These are phyloP conservation scores for Mechanitis mazaeus DNA, from an alignment of 2,888 invertebrate species.

Conservation along the genomic window DNA sequence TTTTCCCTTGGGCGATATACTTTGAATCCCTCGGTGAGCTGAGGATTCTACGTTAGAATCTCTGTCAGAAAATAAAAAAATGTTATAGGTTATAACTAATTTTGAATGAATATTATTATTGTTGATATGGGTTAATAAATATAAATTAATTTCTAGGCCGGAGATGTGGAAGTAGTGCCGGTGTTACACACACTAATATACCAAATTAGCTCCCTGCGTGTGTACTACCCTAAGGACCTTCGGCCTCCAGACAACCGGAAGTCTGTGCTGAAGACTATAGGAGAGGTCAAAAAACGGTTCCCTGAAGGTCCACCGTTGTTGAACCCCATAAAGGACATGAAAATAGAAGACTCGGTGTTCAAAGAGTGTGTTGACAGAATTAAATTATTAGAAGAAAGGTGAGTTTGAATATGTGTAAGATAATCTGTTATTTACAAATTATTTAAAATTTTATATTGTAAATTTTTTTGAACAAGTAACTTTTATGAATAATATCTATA, in stretches of 20 bases:
- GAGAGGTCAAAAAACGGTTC: conserved; percentile 93
- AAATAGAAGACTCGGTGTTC: conserved; percentile 90
- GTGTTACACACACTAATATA: conserved; percentile 88
- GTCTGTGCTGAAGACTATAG: conserved; percentile 89
- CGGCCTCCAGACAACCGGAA: conserved; percentile 89
- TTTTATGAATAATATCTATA: too few relatives aligned
- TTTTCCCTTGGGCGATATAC: too few relatives aligned
- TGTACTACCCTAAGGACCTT: conserved; percentile 94
- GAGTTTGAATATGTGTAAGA: conserved; percentile 20
- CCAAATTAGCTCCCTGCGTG: conserved; percentile 91
- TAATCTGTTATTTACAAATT: too few relatives aligned
- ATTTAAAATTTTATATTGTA: too few relatives aligned
- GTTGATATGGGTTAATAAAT: background rate
- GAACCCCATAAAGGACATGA: conserved; percentile 97
- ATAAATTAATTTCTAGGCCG: conserved; percentile 66
- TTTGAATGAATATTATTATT: too few relatives aligned
- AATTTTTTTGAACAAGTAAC: too few relatives aligned
- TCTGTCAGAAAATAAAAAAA: too few relatives aligned
- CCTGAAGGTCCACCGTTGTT: conserved; percentile 91
- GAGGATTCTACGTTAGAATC: too few relatives aligned
- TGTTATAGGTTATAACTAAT: too few relatives aligned
- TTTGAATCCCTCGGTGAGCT: too few relatives aligned
- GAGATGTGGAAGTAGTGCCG: conserved; percentile 93
- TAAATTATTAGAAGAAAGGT: conserved; percentile 87
- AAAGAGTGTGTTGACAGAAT: conserved; percentile 88